These are phyloP conservation scores for Hippopotamyrus pictus DNA, from an alignment of 2,797 vertebrate genomes.

Conservation along the genomic window DNA sequence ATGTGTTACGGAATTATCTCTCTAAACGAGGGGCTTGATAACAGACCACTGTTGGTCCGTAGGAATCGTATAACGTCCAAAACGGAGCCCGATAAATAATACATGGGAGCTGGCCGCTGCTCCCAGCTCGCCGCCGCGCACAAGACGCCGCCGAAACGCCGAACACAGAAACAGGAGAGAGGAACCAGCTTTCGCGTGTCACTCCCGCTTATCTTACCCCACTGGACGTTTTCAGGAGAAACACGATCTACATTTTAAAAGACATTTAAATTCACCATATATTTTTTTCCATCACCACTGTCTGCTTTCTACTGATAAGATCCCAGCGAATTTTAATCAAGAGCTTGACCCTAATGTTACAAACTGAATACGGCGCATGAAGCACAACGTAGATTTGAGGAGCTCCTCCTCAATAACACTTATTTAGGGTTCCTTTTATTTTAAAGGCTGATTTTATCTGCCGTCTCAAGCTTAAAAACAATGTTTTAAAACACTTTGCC, in stretches of 20 bases:
- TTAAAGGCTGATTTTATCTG: not conserved
- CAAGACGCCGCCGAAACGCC: constrained; percentile 21
- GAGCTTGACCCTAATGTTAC: constrained; percentile 11
- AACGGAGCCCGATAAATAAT: constrained; percentile 41
- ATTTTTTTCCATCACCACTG: not conserved
- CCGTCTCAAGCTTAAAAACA: not conserved
- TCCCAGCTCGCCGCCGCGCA: constrained; percentile 43
- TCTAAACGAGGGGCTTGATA: constrained; percentile 5
- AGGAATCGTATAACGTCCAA: not conserved
- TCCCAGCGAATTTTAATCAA: constrained; percentile 9
- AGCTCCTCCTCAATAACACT: not conserved
- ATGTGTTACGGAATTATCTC: not conserved
- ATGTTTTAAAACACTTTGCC: not conserved
- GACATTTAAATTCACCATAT: constrained; percentile 1
- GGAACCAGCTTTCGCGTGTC: constrained; percentile 19
- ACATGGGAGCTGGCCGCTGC: constrained; percentile 46
- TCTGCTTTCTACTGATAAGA: constrained; percentile 14
- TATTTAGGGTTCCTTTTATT: not conserved
- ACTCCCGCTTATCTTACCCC: constrained; percentile 2
- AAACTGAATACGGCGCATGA: not conserved
- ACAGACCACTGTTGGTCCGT: not conserved
- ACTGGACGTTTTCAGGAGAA: not conserved
- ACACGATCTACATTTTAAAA: constrained; percentile 15
- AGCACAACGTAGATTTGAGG: not conserved
- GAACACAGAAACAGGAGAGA: constrained; percentile 37